Evolutionary conservation across 2,888 invertebrate genomes (phyloP).

Genomic region (Lasioglossum calceatum): DNA sequence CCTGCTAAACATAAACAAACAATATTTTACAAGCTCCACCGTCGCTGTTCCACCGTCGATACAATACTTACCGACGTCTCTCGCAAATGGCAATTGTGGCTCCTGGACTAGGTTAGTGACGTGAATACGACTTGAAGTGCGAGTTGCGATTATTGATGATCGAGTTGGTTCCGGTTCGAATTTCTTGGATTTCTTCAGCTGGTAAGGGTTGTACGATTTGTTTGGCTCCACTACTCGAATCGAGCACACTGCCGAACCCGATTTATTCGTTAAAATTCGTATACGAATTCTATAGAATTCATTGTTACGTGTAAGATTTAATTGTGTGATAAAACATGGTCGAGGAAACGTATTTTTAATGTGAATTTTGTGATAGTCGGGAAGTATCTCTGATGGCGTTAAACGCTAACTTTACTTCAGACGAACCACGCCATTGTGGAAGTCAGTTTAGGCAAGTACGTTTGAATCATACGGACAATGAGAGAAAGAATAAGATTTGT

Average conservation of each 20-base stretch:
- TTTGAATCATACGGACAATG: background rate
- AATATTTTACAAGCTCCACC: background rate
- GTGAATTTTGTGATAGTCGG: background rate
- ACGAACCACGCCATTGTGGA: background rate
- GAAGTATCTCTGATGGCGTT: background rate
- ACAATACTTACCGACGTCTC: background rate
- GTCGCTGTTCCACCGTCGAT: background rate
- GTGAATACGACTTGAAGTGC: background rate
- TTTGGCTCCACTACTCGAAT: background rate
- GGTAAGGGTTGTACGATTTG: background rate
- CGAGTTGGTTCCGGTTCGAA: background rate
- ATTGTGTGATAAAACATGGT: background rate
- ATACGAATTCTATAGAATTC: background rate
- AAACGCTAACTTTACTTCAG: background rate
- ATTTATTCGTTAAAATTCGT: background rate
- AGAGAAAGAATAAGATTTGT: too few species aligned
- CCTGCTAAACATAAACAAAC: background rate
- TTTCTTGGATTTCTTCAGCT: background rate
- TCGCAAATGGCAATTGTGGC: background rate
- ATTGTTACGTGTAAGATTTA: background rate
- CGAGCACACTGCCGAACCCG: background rate
- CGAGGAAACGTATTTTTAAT: background rate
- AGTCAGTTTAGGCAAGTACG: background rate
- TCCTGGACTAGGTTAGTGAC: background rate
- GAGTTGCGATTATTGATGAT: background rate